Conservation (phyloP, 2,113 vertebrate genomes). For the Cyprinus carpio region DNA sequence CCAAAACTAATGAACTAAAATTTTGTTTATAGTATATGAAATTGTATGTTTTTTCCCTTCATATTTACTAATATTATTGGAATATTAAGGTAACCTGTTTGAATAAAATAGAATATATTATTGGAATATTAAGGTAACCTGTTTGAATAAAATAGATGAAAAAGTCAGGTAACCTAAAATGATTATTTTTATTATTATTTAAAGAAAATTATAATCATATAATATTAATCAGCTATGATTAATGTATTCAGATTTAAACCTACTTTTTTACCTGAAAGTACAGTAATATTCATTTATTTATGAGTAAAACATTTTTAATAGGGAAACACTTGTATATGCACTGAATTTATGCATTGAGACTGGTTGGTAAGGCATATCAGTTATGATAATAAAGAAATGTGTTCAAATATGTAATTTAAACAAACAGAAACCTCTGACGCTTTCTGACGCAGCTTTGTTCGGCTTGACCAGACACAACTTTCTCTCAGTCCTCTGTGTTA, state of each 20-base stretch:
- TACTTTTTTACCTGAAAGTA: too few relatives aligned
- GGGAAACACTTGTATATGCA: neutral
- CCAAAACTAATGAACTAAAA: neutral
- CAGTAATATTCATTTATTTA: neutral
- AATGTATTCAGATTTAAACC: neutral
- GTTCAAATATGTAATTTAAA: neutral
- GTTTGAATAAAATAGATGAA: neutral
- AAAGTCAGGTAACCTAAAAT: neutral
- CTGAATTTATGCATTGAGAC: neutral
- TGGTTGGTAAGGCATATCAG: neutral
- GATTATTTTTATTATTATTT: neutral
- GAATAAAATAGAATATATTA: too few relatives aligned
- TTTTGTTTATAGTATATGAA: neutral
- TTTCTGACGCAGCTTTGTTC: neutral
- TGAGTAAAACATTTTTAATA: neutral
- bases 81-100: too few relatives aligned
- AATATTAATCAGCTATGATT: neutral
- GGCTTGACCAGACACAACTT: slow-evolving; percentile 14
- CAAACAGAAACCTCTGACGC: neutral
- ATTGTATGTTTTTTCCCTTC: neutral
- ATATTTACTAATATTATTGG: neutral
- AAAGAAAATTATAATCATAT: neutral
- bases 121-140: neutral
- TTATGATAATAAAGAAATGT: neutral
- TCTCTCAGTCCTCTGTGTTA: slow-evolving; percentile 28